Conservation (phyloP, 1,140 invertebrate species). For the Scylla paramamosain region DNA sequence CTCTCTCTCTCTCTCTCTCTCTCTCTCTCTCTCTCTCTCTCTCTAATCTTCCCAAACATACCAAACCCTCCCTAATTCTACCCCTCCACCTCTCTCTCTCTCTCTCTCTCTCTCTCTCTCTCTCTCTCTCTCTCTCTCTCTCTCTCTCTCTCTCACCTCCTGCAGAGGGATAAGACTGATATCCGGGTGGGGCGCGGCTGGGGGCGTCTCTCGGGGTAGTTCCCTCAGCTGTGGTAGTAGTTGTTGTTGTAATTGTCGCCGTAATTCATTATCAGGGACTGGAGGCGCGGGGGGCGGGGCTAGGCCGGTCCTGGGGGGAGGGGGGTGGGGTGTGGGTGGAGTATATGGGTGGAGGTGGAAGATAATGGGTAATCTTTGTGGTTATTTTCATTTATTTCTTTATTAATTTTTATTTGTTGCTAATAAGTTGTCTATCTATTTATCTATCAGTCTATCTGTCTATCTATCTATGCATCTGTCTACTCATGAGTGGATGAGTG, state of each 20-base stretch:
- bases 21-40: slow-evolving; percentile 31
- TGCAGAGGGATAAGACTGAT: not conserved
- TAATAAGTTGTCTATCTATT: too few relatives aligned
- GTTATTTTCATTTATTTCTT: too few relatives aligned
- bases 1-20: slow-evolving; percentile 43
- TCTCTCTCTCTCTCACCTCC: not conserved
- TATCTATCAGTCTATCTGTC: too few relatives aligned
- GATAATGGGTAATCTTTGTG: too few relatives aligned
- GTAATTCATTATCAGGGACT: not conserved
- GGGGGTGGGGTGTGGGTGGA: not conserved
- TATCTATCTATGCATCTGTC: too few relatives aligned
- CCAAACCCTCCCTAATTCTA: not conserved
- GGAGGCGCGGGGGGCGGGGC: not conserved
- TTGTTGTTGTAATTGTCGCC: not conserved
- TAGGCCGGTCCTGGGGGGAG: not conserved
- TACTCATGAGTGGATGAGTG: too few relatives aligned
- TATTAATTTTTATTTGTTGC: too few relatives aligned
- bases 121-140: slow-evolving; percentile 9
- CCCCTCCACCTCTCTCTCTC: not conserved
- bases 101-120: slow-evolving; percentile 20
- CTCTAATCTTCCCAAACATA: too few relatives aligned
- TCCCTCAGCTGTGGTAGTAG: not conserved
- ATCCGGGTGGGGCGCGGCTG: not conserved
- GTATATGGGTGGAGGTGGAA: too few relatives aligned
- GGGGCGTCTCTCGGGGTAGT: not conserved